Evolutionary conservation across 2,888 invertebrate genomes (phyloP).

Genomic region (Lapara coniferarum): DNA sequence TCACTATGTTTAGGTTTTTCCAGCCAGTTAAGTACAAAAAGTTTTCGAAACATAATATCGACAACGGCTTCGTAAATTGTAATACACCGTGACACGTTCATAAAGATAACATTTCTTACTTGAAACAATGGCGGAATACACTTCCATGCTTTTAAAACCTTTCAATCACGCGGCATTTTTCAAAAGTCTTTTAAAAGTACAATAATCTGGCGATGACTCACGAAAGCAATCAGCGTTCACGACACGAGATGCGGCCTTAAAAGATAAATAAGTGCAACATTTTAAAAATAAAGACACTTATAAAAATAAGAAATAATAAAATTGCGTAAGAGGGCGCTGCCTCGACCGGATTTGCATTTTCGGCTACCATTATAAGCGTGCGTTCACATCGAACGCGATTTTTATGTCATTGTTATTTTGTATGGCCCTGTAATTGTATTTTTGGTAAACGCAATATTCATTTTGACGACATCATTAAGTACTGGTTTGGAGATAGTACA

Average conservation of each 20-base stretch:
- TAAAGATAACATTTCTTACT: conserved; percentile 18
- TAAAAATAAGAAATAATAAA: conserved; percentile 48
- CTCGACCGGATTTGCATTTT: conserved; percentile 58
- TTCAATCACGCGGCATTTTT: conserved; percentile 65
- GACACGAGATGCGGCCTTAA: conserved; percentile 33
- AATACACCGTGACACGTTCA: conserved; percentile 4
- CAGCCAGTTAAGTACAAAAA: no score
- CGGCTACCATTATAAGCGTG: conserved; percentile 50
- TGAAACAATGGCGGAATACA: conserved; percentile 31
- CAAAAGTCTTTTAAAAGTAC: conserved; percentile 65
- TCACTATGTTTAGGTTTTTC: no score
- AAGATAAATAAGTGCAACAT: conserved; percentile 43
- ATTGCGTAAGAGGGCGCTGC: conserved; percentile 50
- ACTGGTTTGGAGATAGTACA: no score
- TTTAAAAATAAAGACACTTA: conserved; percentile 41
- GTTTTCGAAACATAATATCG: background rate
- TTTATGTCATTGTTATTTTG: conserved; percentile 4
- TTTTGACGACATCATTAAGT: no score
- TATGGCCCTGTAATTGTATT: background rate
- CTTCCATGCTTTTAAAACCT: conserved; percentile 55
- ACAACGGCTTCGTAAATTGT: background rate
- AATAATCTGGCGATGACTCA: conserved; percentile 67
- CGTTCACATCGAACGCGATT: conserved; percentile 25
- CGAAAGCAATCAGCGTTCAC: conserved; percentile 69
- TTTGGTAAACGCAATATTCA: background rate